These are phyloP conservation scores for Ylistrum balloti DNA, from an alignment of 1,140 invertebrate genomes.

Conservation along the genomic window DNA sequence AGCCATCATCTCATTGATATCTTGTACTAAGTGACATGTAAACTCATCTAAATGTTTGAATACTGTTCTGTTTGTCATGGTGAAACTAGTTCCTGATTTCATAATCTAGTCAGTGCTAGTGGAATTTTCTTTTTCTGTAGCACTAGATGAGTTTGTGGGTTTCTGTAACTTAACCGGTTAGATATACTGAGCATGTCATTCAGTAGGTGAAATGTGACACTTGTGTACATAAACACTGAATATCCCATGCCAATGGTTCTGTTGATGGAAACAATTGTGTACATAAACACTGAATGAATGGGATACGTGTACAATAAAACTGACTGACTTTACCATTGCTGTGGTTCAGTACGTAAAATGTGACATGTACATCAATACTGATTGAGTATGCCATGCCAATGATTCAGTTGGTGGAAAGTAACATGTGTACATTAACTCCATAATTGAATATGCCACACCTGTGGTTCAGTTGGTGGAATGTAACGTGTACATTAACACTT, in stretches of 20 bases:
- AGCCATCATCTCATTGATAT: conserved; percentile 30
- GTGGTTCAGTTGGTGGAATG: background rate
- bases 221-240: background rate
- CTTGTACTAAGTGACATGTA: background rate
- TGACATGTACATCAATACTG: background rate
- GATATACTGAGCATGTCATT: background rate
- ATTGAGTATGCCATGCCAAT: background rate
- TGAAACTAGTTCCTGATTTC: background rate
- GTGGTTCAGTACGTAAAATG: background rate
- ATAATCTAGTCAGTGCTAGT: conserved; percentile 13
- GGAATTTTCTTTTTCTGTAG: background rate
- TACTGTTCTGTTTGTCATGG: background rate
- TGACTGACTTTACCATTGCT: no score
- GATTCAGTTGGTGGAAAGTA: no score
- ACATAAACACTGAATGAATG: background rate
- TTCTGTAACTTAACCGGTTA: background rate
- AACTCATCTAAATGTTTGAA: background rate
- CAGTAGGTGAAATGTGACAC: background rate
- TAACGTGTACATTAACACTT: no score
- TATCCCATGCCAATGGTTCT: no score
- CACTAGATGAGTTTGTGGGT: conserved; percentile 13
- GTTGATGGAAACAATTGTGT: no score
- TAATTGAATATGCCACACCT: background rate
- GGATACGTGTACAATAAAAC: no score
- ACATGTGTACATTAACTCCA: no score